These are phyloP conservation scores for Polylopha cassiicola DNA, from an alignment of 2,888 invertebrate species.

Conservation along the genomic window DNA sequence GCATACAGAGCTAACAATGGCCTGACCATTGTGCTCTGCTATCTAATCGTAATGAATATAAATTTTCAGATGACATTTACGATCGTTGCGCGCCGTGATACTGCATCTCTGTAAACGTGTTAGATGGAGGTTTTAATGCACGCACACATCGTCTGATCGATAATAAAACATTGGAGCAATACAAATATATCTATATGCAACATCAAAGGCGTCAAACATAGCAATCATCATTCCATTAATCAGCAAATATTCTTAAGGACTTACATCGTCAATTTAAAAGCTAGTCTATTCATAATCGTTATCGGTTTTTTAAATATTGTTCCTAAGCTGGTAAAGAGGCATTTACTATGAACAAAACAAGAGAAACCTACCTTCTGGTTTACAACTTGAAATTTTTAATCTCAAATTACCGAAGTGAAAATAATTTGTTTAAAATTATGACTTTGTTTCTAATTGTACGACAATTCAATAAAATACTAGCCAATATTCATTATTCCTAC, in stretches of 20 bases:
- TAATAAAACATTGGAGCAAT: slow-evolving; percentile 46
- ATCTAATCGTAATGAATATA: slow-evolving; percentile 77
- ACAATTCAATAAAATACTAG: too few relatives aligned
- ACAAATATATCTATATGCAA: slow-evolving; percentile 55
- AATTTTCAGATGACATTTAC: slow-evolving; percentile 77
- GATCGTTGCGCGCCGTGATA: slow-evolving; percentile 70
- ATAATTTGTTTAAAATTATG: too few relatives aligned
- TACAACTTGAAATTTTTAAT: too few relatives aligned
- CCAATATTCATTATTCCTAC: too few relatives aligned
- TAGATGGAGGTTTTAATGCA: slow-evolving; percentile 59
- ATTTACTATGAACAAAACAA: too few relatives aligned
- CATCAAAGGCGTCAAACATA: slow-evolving; percentile 52
- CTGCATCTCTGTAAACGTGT: slow-evolving; percentile 65
- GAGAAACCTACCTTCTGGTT: too few relatives aligned
- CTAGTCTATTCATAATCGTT: background rate
- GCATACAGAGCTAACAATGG: slow-evolving; percentile 63
- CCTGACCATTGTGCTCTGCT: slow-evolving; percentile 63
- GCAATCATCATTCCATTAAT: slow-evolving; percentile 54
- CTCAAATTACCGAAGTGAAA: too few relatives aligned
- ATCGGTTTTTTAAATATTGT: too few relatives aligned
- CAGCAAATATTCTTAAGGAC: slow-evolving; percentile 38
- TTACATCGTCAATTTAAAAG: background rate
- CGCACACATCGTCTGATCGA: slow-evolving; percentile 49
- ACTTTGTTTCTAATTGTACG: too few relatives aligned
- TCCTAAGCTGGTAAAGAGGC: too few relatives aligned